Conservation (phyloP, 2,113 vertebrate species). For the Cynocephalus volans region DNA sequence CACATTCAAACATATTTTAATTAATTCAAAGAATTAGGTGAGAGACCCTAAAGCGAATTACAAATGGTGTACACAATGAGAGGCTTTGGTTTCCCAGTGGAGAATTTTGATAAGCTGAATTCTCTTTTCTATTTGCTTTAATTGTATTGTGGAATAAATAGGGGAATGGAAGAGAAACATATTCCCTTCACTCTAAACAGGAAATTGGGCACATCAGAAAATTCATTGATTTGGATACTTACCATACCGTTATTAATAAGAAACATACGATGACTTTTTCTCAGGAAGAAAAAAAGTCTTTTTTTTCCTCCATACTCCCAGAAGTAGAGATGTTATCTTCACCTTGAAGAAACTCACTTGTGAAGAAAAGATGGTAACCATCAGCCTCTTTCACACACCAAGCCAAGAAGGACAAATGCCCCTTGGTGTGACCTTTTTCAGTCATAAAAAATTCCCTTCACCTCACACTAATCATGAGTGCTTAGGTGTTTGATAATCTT, state of each 20-base stretch:
- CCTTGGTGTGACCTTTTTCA: neutral
- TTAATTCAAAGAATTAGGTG: constrained; percentile 90
- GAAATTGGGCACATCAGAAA: constrained; percentile 62
- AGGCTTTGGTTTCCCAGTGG: constrained; percentile 85
- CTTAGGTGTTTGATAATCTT: neutral
- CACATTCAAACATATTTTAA: constrained; percentile 88
- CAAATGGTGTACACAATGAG: constrained; percentile 86
- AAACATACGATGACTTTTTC: constrained; percentile 35
- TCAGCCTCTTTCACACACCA: neutral
- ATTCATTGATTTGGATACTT: constrained; percentile 60
- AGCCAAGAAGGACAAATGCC: neutral
- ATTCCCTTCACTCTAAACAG: constrained; percentile 72
- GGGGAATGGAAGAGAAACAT: constrained; percentile 68
- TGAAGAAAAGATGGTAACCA: constrained; percentile 10
- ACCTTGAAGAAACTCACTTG: constrained; percentile 40
- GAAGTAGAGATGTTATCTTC: neutral
- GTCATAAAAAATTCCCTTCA: neutral
- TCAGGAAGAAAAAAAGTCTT: neutral
- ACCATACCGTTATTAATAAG: constrained; percentile 15
- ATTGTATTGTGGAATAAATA: constrained; percentile 80
- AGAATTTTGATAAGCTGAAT: constrained; percentile 86
- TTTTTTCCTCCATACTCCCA: neutral
- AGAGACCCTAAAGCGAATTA: constrained; percentile 88
- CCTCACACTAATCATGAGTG: neutral
- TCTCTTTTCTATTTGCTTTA: constrained; percentile 82